A percentile compares a stretch with the other conserved stretches of the same genome.
phyloP scores from a whole-genome alignment of 1,140 invertebrate species.

The Triops cancriformis region DNA sequence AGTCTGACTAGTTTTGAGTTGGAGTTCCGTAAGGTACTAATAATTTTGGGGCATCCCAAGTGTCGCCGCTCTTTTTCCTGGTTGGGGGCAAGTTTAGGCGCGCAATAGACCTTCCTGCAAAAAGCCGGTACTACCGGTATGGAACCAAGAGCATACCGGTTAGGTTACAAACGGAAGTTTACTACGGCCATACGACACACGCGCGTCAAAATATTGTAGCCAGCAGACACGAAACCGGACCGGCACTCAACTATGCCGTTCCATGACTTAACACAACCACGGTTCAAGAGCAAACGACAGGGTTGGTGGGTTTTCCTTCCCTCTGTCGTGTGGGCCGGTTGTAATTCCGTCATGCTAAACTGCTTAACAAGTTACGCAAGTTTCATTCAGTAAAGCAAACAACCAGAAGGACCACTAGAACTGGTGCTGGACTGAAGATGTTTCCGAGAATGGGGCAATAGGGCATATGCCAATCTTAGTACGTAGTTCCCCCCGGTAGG shows the following conservation, averaged over 20 bases:
- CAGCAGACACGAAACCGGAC: neutral
- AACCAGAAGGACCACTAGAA: too few species aligned
- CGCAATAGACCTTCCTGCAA: neutral
- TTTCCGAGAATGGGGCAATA: too few species aligned
- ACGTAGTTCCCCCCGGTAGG: too few species aligned
- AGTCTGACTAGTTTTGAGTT: neutral
- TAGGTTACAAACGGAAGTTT: neutral
- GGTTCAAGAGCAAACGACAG: too few species aligned
- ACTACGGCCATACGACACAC: neutral
- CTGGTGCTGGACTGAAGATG: too few species aligned
- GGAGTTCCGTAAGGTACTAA: neutral
- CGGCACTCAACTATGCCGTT: neutral
- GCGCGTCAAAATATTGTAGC: neutral
- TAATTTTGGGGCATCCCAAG: neutral
- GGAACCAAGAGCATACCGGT: neutral
- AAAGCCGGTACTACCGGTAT: neutral
- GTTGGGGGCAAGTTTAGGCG: neutral
- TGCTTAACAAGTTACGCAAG: too few species aligned
- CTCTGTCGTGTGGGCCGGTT: too few species aligned
- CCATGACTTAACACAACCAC: neutral
- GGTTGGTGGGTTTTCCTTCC: too few species aligned
- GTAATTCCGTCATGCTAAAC: too few species aligned
- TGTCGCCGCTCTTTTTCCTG: neutral
- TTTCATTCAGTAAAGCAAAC: too few species aligned
- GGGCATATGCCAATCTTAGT: too few species aligned